phyloP scores from a whole-genome alignment of 2,888 invertebrate species.

The Rhaphigaster nebulosa region DNA sequence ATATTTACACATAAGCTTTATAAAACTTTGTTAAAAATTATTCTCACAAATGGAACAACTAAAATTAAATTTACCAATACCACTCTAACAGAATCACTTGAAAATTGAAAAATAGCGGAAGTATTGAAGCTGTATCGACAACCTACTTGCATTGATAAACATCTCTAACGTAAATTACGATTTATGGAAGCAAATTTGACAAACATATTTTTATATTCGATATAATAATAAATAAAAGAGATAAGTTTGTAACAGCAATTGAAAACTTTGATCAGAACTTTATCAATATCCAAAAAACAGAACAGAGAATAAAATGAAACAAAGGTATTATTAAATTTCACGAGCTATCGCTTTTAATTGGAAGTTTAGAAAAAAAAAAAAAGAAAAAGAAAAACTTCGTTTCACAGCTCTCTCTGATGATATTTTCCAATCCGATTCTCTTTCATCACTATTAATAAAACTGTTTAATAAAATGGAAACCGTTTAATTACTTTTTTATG shows the following conservation, averaged over 20 bases:
- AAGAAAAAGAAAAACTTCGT: neutral
- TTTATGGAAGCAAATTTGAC: no score
- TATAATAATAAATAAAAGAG: neutral
- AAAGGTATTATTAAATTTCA: neutral
- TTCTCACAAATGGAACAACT: no score
- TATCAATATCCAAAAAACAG: neutral
- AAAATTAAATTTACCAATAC: no score
- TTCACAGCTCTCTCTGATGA: neutral
- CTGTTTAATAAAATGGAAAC: neutral
- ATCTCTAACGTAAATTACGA: no score
- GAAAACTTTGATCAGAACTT: neutral
- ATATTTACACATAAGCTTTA: no score
- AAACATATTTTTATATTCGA: no score
- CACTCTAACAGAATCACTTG: no score
- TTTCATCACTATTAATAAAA: slow-evolving; percentile 32
- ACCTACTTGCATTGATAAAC: no score
- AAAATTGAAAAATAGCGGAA: no score
- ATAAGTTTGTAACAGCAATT: neutral
- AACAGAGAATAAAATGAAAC: neutral
- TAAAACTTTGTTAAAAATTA: no score
- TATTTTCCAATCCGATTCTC: neutral
- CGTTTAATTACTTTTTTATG: neutral
- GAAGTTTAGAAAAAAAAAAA: neutral
- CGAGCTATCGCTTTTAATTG: slow-evolving; percentile 21
- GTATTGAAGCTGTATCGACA: no score